Percentiles rank a stretch among this genome's conserved stretches.
phyloP scores from a whole-genome alignment of 2,113 vertebrate genomes.

The Gopherus evgoodei region DNA sequence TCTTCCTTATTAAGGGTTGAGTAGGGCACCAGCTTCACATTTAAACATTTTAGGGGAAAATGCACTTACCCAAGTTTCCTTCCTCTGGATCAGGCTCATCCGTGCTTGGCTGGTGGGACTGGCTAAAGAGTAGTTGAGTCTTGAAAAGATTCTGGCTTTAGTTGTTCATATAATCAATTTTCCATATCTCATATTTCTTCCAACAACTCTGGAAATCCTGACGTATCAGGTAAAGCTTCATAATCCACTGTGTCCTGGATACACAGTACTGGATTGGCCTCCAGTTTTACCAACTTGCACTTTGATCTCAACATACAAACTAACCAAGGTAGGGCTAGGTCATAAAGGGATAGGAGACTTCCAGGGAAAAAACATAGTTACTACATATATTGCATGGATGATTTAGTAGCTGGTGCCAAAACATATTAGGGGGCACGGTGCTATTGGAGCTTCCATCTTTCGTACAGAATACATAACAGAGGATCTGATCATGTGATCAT shows the following conservation, averaged over 20 bases:
- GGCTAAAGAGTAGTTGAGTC: no score
- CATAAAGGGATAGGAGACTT: neutral
- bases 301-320: neutral
- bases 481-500: neutral
- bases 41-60: no score
- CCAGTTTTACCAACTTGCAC: neutral
- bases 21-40: no score
- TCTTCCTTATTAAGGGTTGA: no score
- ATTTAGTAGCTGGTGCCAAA: neutral
- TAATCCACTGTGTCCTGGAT: neutral
- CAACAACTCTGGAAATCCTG: neutral
- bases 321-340: neutral
- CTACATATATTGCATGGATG: neutral
- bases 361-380: neutral
- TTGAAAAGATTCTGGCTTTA: no score
- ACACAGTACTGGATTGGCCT: neutral
- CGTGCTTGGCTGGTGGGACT: no score
- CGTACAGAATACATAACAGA: neutral
- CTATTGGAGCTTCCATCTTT: neutral
- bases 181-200: neutral
- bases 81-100: no score
- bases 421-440: neutral
- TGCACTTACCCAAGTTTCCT: no score
- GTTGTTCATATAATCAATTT: neutral
- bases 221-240: neutral